Evolutionary conservation across 2,113 vertebrate species (phyloP), one percentile per base, ranked within the genome.

Genomic region (Struthidea cinerea): DNA sequence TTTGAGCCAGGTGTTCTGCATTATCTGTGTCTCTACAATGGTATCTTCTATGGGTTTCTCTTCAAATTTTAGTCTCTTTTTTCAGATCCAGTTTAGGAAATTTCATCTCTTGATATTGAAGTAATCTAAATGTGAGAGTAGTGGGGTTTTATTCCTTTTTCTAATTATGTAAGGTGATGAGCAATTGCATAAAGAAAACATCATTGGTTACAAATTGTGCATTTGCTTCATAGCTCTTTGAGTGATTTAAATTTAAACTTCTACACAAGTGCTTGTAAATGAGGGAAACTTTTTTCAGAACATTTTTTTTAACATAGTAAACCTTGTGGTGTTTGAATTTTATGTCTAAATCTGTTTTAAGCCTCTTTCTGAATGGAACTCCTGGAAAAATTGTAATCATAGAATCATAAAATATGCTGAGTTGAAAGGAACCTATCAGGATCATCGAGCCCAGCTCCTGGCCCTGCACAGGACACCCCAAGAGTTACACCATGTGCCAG

Each of bases 401-500:
- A 55, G 21, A 56, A 39, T 33, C 22, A 68, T 1, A 52, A 16
- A 85, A 35, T 37, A 59, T 11, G 37, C 6, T 7, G 5, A 68
- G 37, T 32, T 68, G 32, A 16, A 59, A 59, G 27, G 52, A 35
- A 50, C 44, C 7, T 27, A 76, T 1, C 6, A 59, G 53, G 17
- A 67, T 35, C 24, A 57, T 21, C 0, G 1, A 67, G 32, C 21
- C 37, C 15, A 13, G 11, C 27, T 68, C 46, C 37, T 33, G 6
- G 6, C 33, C 27, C 37, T 21, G 7, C n/a, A 37, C 11, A 86
- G 53, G 37, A 33, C 8, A 4, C 7, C 22, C 84, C 21, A 20
- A 33, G 37, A 37, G 11, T 27, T 14, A 44, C 32, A 50, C 9
- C 16, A 11, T 5, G 14, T 18, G 21, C 17, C 17, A 0, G 1